Conservation (phyloP, 2,113 vertebrate genomes). For the Tragelaphus imberbis region DNA sequence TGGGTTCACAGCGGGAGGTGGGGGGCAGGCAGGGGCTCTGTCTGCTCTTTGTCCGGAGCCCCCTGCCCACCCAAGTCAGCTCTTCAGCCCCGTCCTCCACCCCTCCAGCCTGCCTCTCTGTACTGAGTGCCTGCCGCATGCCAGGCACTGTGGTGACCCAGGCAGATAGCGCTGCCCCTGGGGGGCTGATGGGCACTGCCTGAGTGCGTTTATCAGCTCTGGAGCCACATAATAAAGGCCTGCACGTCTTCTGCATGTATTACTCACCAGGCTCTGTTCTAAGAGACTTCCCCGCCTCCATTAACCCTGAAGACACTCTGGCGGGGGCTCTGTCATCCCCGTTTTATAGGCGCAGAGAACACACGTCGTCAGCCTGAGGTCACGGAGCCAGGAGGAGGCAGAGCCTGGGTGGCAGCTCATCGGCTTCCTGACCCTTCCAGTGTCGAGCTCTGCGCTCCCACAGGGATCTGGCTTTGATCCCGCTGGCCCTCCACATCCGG, state of each 20-base stretch:
- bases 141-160: fast-evolving
- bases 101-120: not conserved
- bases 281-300: not conserved
- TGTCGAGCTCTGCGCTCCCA: not conserved
- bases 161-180: not conserved
- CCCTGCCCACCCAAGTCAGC: not conserved
- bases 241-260: fast-evolving
- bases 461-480: not conserved
- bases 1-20: too few relatives aligned
- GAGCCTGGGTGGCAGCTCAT: not conserved
- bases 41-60: not conserved
- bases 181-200: not conserved
- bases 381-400: not conserved
- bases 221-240: fast-evolving
- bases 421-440: not conserved
- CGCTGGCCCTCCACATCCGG: fast-evolving
- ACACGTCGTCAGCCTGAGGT: not conserved
- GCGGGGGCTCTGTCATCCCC: not conserved
- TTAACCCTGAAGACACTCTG: not conserved
- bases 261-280: not conserved
- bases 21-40: not conserved
- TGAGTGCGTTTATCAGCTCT: not conserved
- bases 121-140: fast-evolving
- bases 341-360: not conserved
- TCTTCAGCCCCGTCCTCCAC: too few relatives aligned